phyloP scores from a whole-genome alignment of 2,888 invertebrate species.

The Germaria angustata region DNA sequence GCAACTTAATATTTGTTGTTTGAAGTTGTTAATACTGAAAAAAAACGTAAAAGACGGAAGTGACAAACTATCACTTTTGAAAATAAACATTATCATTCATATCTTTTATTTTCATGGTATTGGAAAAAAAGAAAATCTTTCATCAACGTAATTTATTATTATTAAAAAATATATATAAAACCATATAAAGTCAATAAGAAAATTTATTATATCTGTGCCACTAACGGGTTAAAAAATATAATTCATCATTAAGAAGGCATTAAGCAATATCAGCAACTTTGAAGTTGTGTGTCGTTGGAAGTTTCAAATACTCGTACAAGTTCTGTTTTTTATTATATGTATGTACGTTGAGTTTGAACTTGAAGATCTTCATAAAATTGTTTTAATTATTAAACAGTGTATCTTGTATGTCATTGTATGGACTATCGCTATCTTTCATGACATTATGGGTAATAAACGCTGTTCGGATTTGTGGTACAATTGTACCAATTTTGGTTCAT shows the following conservation, averaged over 20 bases:
- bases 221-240: not conserved
- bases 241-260: constrained; percentile 9
- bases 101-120: too few relatives aligned
- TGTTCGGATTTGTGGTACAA: too few relatives aligned
- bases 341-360: not conserved
- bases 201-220: not conserved
- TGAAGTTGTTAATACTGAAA: too few relatives aligned
- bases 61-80: too few relatives aligned
- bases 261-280: not conserved
- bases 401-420: not conserved
- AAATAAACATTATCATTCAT: too few relatives aligned
- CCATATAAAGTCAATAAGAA: too few relatives aligned
- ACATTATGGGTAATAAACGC: constrained; percentile 33
- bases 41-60: too few relatives aligned
- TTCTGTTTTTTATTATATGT: not conserved
- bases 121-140: too few relatives aligned
- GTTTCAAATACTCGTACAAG: not conserved
- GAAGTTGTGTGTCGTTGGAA: not conserved
- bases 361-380: not conserved
- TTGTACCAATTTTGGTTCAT: too few relatives aligned
- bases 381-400: not conserved
- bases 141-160: too few relatives aligned
- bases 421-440: not conserved
- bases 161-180: too few relatives aligned
- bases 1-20: too few relatives aligned